These are phyloP conservation scores for Homarus gammarus DNA, from an alignment of 2,888 invertebrate species.

Conservation along the genomic window DNA sequence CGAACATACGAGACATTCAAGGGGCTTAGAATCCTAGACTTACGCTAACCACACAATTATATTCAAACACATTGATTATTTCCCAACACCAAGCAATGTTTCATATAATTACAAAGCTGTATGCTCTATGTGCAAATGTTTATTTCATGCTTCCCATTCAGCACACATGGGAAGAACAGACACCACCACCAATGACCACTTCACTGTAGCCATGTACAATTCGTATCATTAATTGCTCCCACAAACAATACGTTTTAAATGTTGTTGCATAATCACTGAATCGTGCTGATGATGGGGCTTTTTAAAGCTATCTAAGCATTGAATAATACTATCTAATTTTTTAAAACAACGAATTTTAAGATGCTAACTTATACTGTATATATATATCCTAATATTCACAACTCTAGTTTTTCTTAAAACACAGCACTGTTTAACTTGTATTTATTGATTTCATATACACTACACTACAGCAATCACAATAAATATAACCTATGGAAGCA, in stretches of 20 bases:
- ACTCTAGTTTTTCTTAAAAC: neutral
- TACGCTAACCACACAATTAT: neutral
- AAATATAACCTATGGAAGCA: conserved; percentile 23
- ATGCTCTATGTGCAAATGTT: conserved; percentile 7
- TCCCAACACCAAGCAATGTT: conserved; percentile 50
- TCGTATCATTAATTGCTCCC: conserved; percentile 18
- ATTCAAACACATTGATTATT: neutral
- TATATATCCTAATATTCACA: neutral
- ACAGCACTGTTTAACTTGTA: neutral
- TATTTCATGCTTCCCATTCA: conserved; percentile 24
- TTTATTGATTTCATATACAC: conserved; percentile 1
- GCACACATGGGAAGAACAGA: conserved; percentile 24
- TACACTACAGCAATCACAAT: conserved; percentile 30
- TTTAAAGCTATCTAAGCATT: conserved; percentile 7
- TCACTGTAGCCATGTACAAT: conserved; percentile 21
- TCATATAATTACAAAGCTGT: conserved; percentile 26
- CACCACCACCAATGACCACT: conserved; percentile 29
- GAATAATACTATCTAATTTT: neutral
- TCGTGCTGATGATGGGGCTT: conserved; percentile 14
- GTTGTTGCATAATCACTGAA: conserved; percentile 12
- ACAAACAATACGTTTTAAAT: conserved; percentile 17
- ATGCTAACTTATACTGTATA: neutral
- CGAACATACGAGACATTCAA: neutral
- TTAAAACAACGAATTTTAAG: neutral
- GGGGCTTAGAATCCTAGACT: neutral